These are phyloP conservation scores for Dorcus parallelipipedus DNA, from an alignment of 2,888 invertebrate genomes.

Conservation along the genomic window DNA sequence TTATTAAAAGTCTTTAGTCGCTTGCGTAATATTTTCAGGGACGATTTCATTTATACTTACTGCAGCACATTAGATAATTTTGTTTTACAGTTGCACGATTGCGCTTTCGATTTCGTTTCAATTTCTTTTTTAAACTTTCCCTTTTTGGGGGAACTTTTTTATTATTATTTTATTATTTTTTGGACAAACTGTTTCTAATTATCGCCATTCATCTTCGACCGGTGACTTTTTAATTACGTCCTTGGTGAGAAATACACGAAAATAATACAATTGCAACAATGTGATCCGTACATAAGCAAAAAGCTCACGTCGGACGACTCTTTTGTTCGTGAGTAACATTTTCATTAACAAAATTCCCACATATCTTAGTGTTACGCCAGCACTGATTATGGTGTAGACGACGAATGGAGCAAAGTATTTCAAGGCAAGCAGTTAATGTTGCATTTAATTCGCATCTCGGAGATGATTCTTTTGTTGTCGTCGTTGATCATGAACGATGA, in stretches of 20 bases:
- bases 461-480: background rate
- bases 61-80: no score
- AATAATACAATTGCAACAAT: background rate
- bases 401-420: constrained; percentile 6
- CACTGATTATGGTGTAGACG: background rate
- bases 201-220: no score
- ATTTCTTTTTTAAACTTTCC: background rate
- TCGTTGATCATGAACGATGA: no score
- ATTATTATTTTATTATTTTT: no score
- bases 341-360: background rate
- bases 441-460: background rate
- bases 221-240: background rate
- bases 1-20: background rate
- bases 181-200: background rate
- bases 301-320: background rate
- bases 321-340: background rate
- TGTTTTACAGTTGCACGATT: no score
- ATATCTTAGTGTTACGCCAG: background rate
- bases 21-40: background rate
- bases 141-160: background rate
- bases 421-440: constrained; percentile 9
- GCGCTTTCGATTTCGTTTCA: background rate
- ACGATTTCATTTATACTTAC: background rate
- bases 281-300: background rate
- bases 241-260: background rate